phyloP scores from a whole-genome alignment of 2,888 invertebrate genomes.

The Spilarctia lutea region DNA sequence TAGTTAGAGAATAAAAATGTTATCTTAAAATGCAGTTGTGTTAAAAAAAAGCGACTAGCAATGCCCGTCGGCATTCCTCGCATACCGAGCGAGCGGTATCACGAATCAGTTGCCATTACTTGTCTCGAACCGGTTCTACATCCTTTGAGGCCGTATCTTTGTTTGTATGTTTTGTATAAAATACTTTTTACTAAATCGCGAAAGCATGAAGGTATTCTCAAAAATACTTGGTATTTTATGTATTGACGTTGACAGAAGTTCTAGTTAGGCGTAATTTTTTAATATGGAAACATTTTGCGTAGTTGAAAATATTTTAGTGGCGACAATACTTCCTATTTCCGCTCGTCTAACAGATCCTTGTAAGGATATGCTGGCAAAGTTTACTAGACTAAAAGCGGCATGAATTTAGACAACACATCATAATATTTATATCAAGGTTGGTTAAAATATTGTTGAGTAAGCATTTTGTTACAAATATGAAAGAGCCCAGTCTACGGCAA shows the following conservation, averaged over 20 bases:
- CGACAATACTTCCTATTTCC: constrained; percentile 29
- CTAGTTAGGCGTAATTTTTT: not conserved
- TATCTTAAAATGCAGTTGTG: constrained; percentile 49
- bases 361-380: constrained; percentile 3
- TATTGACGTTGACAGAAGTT: not conserved
- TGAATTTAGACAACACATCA: not conserved
- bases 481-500: not conserved
- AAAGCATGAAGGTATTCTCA: constrained; percentile 28
- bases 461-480: not conserved
- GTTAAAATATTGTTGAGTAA: not conserved
- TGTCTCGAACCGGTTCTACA: constrained; percentile 70
- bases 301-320: not conserved
- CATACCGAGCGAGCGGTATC: constrained; percentile 58
- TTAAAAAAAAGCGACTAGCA: constrained; percentile 53
- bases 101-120: constrained; percentile 56
- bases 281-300: not conserved
- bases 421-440: not conserved
- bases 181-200: constrained; percentile 45
- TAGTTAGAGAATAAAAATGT: constrained; percentile 22
- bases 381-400: constrained; percentile 16
- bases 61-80: constrained; percentile 60
- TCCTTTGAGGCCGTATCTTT: constrained; percentile 66
- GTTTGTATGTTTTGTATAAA: constrained; percentile 60
- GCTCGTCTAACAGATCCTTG: not conserved
- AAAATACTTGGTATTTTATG: constrained; percentile 10